A percentile compares a stretch with the other conserved stretches of the same genome.
Evolutionary conservation across 1,140 invertebrate species (phyloP).

Genomic region (Octopus sinensis): DNA sequence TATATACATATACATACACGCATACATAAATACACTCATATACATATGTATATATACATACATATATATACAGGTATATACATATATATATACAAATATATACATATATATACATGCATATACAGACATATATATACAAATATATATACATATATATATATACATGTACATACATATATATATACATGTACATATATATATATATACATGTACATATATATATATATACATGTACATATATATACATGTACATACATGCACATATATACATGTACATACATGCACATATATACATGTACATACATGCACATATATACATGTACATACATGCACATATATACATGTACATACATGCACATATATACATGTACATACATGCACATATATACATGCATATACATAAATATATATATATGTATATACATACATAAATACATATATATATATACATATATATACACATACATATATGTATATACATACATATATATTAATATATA

Average conservation of each 20-base stretch:
- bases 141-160: no score
- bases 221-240: no score
- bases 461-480: not conserved
- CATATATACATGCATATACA: not conserved
- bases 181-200: no score
- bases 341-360: not conserved
- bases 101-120: no score
- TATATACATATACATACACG: not conserved
- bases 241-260: no score
- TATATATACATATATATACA: not conserved
- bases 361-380: not conserved
- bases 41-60: not conserved
- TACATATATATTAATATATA: not conserved
- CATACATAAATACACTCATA: not conserved
- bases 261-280: no score
- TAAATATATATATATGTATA: not conserved
- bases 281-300: no score
- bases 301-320: no score
- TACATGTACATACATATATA: no score
- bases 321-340: no score
- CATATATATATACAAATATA: not conserved
- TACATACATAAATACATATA: not conserved
- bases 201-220: no score
- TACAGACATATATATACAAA: no score
- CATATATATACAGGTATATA: not conserved